phyloP scores from a whole-genome alignment of 2,888 invertebrate genomes.

The Pyrocoelia pectoralis region DNA sequence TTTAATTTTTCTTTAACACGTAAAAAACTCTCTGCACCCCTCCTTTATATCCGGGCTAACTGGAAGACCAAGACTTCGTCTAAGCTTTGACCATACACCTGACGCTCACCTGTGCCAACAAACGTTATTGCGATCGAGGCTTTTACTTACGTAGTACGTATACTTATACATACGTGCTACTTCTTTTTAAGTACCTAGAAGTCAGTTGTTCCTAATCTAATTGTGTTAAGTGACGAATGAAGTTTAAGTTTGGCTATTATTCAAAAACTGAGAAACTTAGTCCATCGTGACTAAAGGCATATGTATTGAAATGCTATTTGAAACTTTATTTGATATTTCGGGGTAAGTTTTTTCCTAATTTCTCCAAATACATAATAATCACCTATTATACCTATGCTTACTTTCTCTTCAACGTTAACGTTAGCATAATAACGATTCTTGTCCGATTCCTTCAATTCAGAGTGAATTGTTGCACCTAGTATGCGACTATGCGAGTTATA shows the following conservation, averaged over 20 bases:
- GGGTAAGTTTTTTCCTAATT: slow-evolving; percentile 59
- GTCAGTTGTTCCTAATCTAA: background rate
- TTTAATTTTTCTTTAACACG: slow-evolving; percentile 26
- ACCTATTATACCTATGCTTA: no score
- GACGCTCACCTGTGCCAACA: slow-evolving; percentile 30
- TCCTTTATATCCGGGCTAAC: slow-evolving; percentile 39
- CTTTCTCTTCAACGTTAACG: no score
- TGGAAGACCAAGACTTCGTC: slow-evolving; percentile 38
- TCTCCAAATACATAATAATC: no score
- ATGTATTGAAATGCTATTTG: slow-evolving; percentile 69
- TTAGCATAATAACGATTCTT: no score
- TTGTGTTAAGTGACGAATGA: background rate
- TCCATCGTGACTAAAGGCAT: no score
- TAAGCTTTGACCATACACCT: slow-evolving; percentile 31
- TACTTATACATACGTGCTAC: background rate
- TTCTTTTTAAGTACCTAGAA: background rate
- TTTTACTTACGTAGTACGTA: background rate
- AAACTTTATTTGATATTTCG: slow-evolving; percentile 68
- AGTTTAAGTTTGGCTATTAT: background rate
- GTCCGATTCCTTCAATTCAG: no score
- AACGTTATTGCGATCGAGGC: slow-evolving; percentile 15
- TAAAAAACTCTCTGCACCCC: slow-evolving; percentile 34
- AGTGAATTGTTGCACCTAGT: no score
- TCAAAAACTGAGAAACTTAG: no score
- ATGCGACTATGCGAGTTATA: no score